phyloP scores from a whole-genome alignment of 1,140 invertebrate species.

The Listronotus oregonensis region DNA sequence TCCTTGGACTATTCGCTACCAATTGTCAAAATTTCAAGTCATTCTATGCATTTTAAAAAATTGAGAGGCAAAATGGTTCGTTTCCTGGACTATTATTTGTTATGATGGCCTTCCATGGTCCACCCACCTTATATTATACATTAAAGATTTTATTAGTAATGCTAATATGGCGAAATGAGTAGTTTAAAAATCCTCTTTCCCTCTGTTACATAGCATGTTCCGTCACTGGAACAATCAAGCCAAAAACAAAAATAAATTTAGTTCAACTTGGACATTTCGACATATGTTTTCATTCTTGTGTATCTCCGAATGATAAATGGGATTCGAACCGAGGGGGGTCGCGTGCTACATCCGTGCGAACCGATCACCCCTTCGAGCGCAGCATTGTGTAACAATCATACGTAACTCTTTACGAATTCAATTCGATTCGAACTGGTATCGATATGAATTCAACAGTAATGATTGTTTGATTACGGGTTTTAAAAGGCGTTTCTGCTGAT shows the following conservation, averaged over 20 bases:
- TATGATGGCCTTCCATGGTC: too few relatives aligned
- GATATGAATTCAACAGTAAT: constrained; percentile 27
- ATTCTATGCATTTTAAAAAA: too few relatives aligned
- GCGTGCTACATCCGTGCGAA: constrained; percentile 40
- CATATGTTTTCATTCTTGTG: constrained; percentile 37
- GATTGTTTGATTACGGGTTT: constrained; percentile 15
- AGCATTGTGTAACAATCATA: constrained; percentile 27
- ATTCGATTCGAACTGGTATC: constrained; percentile 30
- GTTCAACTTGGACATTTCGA: constrained; percentile 34
- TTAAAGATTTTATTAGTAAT: too few relatives aligned
- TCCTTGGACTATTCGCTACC: too few relatives aligned
- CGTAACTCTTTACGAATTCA: constrained; percentile 27
- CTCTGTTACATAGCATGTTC: neutral
- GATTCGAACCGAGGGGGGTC: constrained; percentile 24
- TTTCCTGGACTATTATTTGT: too few relatives aligned
- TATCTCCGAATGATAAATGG: constrained; percentile 35
- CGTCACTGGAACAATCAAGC: neutral
- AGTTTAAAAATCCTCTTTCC: too few relatives aligned
- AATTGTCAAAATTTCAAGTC: too few relatives aligned
- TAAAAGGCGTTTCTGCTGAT: too few relatives aligned
- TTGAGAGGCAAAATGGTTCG: too few relatives aligned
- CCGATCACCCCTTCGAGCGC: constrained; percentile 33
- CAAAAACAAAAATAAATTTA: constrained; percentile 5
- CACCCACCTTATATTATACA: too few relatives aligned
- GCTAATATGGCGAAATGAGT: too few relatives aligned